Evolutionary conservation across 2,113 vertebrate species (phyloP), one percentile per base, ranked within the genome.

Genomic region (Scartelaos histophorus): DNA sequence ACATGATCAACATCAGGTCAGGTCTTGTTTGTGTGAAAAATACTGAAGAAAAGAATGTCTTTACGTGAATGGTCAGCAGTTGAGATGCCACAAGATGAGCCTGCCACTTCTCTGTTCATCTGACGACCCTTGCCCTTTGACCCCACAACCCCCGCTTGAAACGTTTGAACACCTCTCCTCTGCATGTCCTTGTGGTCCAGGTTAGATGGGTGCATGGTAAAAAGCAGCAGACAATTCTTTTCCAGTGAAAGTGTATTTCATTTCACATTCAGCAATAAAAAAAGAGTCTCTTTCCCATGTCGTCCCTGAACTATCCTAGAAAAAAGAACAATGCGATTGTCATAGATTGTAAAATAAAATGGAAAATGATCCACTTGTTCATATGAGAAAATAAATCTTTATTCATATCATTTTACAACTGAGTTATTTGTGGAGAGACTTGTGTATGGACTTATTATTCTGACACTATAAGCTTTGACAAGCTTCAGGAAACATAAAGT

Each of bases 261-360:
- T 94, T 95, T 94, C 93, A 96, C 94, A 95, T 95, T 95, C 96
- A 98, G 97, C 97, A 98, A 98, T 98, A 98, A 98, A 94, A 91
- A 83, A 82, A 68, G 69, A 74, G 76, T 76, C 89, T 82, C 90
- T 83, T 90, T 86, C 85, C 84, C 91, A 93, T 92, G 89, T 93
- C 92, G 93, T 93, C 88, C 89, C 90, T 94, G 95, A 94, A 95
- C 94, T 95, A 96, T 95, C 94, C 92, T 95, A 95, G 94, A 93
- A 94, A 94, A 91, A 87, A 86, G 88, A 90, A 87, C 89, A 93
- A 93, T 93, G 94, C 92, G 94, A 96, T 95, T 97, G 95, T 97
- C 94, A 94, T 95, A 95, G 94, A 95, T 95, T 97, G 95, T 94
- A 91, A 93, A 95, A 94, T 92, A 92, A 86, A 87, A 90, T 88